phyloP scores from a whole-genome alignment of 2,888 invertebrate species.

The Lepidochitona cinerea region DNA sequence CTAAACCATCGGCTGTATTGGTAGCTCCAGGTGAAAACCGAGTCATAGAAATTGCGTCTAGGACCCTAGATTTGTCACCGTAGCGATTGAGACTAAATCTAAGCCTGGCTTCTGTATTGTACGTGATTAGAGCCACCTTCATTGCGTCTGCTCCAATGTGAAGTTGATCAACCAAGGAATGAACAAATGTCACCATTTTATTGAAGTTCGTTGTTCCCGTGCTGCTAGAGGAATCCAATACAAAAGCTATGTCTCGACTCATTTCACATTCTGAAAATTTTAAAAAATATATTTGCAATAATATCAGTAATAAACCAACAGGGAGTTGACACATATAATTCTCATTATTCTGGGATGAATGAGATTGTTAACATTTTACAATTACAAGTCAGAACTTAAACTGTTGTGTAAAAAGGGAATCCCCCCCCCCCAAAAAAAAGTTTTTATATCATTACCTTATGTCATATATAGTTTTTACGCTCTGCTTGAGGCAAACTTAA shows the following conservation, averaged over 20 bases:
- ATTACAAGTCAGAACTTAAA: too few relatives aligned
- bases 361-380: too few relatives aligned
- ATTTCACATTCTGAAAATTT: too few relatives aligned
- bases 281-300: too few relatives aligned
- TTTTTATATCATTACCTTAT: too few relatives aligned
- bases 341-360: too few relatives aligned
- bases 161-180: constrained; percentile 42
- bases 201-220: constrained; percentile 50
- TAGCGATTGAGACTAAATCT: constrained; percentile 55
- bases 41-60: constrained; percentile 41
- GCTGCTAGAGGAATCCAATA: constrained; percentile 57
- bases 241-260: constrained; percentile 58
- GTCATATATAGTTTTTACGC: too few relatives aligned
- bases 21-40: constrained; percentile 55
- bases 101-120: constrained; percentile 47
- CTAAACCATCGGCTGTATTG: constrained; percentile 56
- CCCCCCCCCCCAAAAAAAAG: too few relatives aligned
- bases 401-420: too few relatives aligned
- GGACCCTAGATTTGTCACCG: constrained; percentile 25
- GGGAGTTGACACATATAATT: too few relatives aligned
- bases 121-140: constrained; percentile 53
- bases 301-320: too few relatives aligned
- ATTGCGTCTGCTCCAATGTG: constrained; percentile 41
- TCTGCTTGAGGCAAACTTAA: too few relatives aligned
- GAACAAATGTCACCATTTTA: constrained; percentile 41